Conservation (phyloP, 2,888 invertebrate genomes). For the Eilema sororculum region DNA sequence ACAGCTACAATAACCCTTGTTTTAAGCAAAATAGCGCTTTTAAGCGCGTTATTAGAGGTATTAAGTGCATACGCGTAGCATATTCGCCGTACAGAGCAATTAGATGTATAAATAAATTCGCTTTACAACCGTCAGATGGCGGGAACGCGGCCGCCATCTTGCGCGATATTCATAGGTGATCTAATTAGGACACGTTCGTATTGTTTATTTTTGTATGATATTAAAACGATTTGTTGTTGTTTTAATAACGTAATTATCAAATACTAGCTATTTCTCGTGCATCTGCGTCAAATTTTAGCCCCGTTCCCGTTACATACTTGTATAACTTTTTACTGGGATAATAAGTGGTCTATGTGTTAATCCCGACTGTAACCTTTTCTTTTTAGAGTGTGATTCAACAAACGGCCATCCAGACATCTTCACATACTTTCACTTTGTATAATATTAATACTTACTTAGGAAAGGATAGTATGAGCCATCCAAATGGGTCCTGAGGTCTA, state of each 20-base stretch:
- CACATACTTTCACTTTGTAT: too few species aligned
- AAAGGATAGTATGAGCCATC: too few species aligned
- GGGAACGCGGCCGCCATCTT: slow-evolving; percentile 76
- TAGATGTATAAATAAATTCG: slow-evolving; percentile 85
- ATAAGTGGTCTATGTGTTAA: too few species aligned
- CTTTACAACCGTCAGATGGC: slow-evolving; percentile 83
- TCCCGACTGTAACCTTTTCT: too few species aligned
- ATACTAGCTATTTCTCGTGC: too few species aligned
- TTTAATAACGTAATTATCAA: slow-evolving; percentile 35
- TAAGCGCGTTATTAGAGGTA: slow-evolving; percentile 78
- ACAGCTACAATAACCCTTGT: slow-evolving; percentile 72
- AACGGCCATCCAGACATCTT: too few species aligned
- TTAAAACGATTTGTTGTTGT: slow-evolving; percentile 49
- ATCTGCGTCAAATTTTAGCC: too few species aligned
- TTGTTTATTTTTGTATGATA: slow-evolving; percentile 71
- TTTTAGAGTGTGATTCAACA: too few species aligned
- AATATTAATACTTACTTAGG: too few species aligned
- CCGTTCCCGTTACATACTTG: too few species aligned
- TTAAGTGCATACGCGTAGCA: slow-evolving; percentile 82
- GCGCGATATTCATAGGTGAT: slow-evolving; percentile 79
- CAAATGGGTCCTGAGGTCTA: too few species aligned
- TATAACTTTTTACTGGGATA: too few species aligned
- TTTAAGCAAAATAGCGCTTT: slow-evolving; percentile 75
- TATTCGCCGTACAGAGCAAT: slow-evolving; percentile 76
- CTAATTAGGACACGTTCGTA: slow-evolving; percentile 68